Percentiles rank a stretch among this genome's conserved stretches.
These are phyloP conservation scores for Sitophilus oryzae DNA, from an alignment of 1,140 invertebrate genomes.

Conservation along the genomic window DNA sequence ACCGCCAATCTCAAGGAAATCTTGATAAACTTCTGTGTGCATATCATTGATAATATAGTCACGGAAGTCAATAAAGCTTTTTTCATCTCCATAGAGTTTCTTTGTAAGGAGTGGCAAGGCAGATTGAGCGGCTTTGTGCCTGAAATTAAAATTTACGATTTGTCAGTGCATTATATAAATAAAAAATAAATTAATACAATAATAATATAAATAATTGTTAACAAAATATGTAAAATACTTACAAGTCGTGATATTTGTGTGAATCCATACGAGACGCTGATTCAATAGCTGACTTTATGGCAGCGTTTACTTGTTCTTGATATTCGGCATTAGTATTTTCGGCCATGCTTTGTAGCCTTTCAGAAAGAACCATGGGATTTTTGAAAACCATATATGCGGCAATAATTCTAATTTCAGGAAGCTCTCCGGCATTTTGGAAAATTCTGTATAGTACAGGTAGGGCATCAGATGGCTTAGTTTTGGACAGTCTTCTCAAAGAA, in stretches of 20 bases:
- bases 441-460: conserved; percentile 58
- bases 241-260: conserved; percentile 45
- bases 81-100: conserved; percentile 48
- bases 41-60: conserved; percentile 44
- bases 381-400: conserved; percentile 55
- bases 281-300: conserved; percentile 54
- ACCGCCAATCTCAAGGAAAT: conserved; percentile 48
- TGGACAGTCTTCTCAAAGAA: conserved; percentile 48
- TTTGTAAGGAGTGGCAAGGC: conserved; percentile 51
- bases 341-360: conserved; percentile 63
- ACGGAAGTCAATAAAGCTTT: conserved; percentile 46
- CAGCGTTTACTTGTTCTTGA: conserved; percentile 55
- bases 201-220: no score
- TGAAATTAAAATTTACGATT: conserved; percentile 40
- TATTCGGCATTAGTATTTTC: conserved; percentile 57
- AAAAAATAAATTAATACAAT: no score
- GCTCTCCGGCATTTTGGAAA: conserved; percentile 57
- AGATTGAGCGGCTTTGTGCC: conserved; percentile 50
- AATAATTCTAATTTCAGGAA: conserved; percentile 56
- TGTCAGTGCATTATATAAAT: no score
- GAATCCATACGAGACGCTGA: conserved; percentile 45
- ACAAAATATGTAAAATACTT: conserved; percentile 44
- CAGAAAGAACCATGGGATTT: conserved; percentile 54
- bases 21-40: conserved; percentile 43
- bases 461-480: conserved; percentile 46